phyloP scores from a whole-genome alignment of 2,113 vertebrate genomes.

The Ailurus styani region DNA sequence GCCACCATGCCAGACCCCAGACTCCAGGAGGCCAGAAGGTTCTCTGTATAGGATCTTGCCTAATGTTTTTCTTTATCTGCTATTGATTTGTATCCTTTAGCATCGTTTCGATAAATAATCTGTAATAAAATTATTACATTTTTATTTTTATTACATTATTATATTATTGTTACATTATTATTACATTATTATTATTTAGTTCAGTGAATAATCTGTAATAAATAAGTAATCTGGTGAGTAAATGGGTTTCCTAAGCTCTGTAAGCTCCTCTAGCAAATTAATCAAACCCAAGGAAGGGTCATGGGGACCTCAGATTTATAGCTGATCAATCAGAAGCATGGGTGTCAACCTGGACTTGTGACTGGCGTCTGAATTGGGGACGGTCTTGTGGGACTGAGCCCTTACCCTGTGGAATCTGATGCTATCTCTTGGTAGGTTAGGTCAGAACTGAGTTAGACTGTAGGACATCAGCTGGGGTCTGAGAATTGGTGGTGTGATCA shows the following conservation, averaged over 20 bases:
- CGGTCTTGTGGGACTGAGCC: not conserved
- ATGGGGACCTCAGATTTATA: not conserved
- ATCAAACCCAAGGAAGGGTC: not conserved
- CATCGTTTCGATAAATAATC: too few species aligned
- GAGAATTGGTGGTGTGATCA: not conserved
- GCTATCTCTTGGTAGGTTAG: not conserved
- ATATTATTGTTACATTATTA: too few species aligned
- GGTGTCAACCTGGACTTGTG: not conserved
- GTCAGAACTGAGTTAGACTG: not conserved
- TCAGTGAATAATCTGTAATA: too few species aligned
- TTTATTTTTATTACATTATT: too few species aligned
- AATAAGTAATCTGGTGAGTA: not conserved
- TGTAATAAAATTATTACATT: too few species aligned
- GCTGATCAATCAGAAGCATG: not conserved
- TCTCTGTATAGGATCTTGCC: not conserved
- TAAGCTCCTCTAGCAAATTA: not conserved
- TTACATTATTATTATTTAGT: too few species aligned
- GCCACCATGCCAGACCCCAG: not conserved
- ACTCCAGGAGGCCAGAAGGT: not conserved
- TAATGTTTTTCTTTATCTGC: not conserved
- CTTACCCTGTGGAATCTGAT: not conserved
- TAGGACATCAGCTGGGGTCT: not conserved
- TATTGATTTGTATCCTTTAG: not conserved
- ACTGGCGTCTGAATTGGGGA: not conserved
- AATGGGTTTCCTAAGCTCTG: not conserved